These are phyloP conservation scores for Cataglyphis altisquamis DNA, from an alignment of 2,888 invertebrate genomes.

Conservation along the genomic window DNA sequence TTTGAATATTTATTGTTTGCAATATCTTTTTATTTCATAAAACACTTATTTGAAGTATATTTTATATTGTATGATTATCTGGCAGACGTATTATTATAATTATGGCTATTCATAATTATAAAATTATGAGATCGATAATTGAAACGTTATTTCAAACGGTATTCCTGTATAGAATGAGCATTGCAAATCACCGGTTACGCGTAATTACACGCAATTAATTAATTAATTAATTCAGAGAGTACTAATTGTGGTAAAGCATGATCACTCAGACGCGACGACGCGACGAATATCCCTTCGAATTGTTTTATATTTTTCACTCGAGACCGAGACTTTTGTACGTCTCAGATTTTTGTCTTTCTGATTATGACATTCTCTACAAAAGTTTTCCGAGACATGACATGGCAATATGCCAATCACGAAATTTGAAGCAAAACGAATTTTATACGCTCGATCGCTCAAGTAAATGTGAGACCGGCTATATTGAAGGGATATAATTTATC, in stretches of 20 bases:
- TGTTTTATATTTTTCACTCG: not conserved
- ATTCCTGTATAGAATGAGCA: not conserved
- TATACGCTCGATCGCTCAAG: slow-evolving; percentile 38
- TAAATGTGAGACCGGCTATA: slow-evolving; percentile 33
- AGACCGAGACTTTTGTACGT: not conserved
- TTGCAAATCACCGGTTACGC: not conserved
- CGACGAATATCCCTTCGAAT: not conserved
- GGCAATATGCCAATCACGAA: slow-evolving; percentile 34
- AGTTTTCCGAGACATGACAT: slow-evolving; percentile 30
- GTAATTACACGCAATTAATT: not conserved
- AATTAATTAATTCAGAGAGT: slow-evolving; percentile 28
- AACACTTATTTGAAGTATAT: not conserved
- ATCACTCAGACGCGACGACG: not conserved
- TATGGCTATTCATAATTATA: not conserved
- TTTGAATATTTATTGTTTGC: not conserved
- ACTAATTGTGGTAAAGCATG: slow-evolving; percentile 10
- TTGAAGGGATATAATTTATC: slow-evolving; percentile 37
- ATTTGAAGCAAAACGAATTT: slow-evolving; percentile 30
- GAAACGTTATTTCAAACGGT: not conserved
- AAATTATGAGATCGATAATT: not conserved
- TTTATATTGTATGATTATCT: not conserved
- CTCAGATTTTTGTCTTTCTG: not conserved
- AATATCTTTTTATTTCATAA: not conserved
- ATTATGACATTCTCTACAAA: not conserved
- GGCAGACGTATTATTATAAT: not conserved